Conservation (phyloP, 2,888 invertebrate species). For the Macaria notata region DNA sequence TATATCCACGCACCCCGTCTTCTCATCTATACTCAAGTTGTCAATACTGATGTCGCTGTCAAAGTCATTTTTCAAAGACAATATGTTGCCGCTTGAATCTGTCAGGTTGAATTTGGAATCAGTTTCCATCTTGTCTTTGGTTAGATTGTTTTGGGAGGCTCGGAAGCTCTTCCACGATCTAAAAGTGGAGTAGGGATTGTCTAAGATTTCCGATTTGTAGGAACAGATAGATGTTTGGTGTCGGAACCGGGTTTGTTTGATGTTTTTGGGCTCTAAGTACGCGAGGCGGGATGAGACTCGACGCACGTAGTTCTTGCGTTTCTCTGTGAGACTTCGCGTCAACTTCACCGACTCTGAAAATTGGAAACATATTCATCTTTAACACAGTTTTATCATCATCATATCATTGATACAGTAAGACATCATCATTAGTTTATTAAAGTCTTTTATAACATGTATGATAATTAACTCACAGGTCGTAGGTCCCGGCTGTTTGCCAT, state of each 20-base stretch:
- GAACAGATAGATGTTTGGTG: conserved; percentile 72
- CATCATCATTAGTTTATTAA: too few species aligned
- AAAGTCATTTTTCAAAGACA: conserved; percentile 58
- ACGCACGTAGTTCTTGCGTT: conserved; percentile 85
- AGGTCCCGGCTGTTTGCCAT: too few species aligned
- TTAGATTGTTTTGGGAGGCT: conserved; percentile 62
- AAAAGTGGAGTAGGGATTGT: conserved; percentile 70
- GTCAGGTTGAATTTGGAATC: conserved; percentile 64
- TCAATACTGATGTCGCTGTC: conserved; percentile 49
- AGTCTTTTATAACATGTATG: too few species aligned
- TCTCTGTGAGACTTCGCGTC: conserved; percentile 82
- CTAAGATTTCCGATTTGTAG: conserved; percentile 59
- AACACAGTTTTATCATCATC: too few species aligned
- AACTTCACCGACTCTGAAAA: conserved; percentile 75
- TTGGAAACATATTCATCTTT: not conserved
- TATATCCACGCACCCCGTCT: conserved; percentile 67
- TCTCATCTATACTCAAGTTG: conserved; percentile 65
- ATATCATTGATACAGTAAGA: too few species aligned
- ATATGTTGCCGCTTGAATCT: conserved; percentile 56
- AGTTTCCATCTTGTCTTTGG: conserved; percentile 53
- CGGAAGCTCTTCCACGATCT: conserved; percentile 76
- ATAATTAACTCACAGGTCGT: too few species aligned
- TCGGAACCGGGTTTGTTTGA: conserved; percentile 50
- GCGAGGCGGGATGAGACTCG: conserved; percentile 83
- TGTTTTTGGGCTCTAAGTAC: conserved; percentile 61